phyloP scores from a whole-genome alignment of 1,140 invertebrate genomes.

The Trachelipus rathkii region DNA sequence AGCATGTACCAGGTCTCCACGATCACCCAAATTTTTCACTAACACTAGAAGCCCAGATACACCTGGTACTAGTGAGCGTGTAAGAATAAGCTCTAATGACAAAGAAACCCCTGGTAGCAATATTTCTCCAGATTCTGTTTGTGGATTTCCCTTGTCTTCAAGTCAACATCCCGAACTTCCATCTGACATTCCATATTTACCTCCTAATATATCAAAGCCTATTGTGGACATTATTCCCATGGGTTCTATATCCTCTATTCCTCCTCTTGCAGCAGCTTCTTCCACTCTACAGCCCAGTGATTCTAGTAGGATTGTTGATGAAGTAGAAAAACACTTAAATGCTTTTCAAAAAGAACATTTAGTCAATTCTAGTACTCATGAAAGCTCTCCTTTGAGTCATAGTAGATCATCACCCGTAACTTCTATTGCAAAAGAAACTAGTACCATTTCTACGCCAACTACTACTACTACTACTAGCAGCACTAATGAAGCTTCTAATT shows the following conservation, averaged over 20 bases:
- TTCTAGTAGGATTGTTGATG: neutral
- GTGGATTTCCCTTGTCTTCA: neutral
- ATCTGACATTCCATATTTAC: neutral
- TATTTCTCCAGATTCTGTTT: neutral
- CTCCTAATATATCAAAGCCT: neutral
- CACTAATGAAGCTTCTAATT: neutral
- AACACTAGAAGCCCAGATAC: constrained; percentile 31
- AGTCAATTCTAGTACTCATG: too few relatives aligned
- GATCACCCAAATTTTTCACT: constrained; percentile 40
- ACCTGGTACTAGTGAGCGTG: constrained; percentile 23
- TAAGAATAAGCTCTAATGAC: neutral
- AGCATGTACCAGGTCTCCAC: constrained; percentile 26
- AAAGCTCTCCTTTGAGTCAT: too few relatives aligned
- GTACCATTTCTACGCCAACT: neutral
- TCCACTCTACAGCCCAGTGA: neutral
- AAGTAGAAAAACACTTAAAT: neutral
- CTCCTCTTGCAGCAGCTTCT: neutral
- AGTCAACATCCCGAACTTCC: neutral
- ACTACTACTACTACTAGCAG: neutral
- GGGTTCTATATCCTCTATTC: neutral
- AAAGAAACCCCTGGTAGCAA: neutral
- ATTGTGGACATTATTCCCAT: neutral
- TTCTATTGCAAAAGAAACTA: neutral
- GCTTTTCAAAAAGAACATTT: neutral
- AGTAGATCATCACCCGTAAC: too few relatives aligned